Conservation (phyloP, 2,888 invertebrate genomes). For the Neocrepidodera transversa region DNA sequence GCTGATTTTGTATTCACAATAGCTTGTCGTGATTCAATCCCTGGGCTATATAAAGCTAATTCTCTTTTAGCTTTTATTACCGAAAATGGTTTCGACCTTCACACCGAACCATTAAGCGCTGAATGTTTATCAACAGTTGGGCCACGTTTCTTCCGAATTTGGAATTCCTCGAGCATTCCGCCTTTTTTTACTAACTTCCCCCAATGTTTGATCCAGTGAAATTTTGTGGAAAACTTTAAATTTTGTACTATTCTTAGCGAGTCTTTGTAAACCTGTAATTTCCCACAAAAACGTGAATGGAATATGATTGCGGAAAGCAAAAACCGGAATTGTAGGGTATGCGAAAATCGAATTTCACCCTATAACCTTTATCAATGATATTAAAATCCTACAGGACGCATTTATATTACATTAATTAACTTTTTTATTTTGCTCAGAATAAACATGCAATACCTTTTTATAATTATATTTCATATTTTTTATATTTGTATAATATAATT, state of each 20-base stretch:
- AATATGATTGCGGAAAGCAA: constrained; percentile 9
- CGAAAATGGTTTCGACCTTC: constrained; percentile 7
- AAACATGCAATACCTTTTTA: no score
- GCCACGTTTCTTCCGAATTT: constrained; percentile 21
- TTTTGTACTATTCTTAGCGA: constrained; percentile 29
- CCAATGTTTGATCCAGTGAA: constrained; percentile 33
- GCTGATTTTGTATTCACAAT: no score
- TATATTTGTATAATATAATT: no score
- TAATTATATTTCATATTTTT: no score
- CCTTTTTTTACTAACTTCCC: constrained; percentile 25
- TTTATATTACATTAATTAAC: no score
- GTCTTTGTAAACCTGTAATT: constrained; percentile 34
- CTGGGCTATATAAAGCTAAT: background rate
- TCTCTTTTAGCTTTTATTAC: background rate
- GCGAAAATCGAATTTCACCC: background rate
- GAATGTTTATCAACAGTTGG: constrained; percentile 27
- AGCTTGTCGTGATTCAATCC: no score
- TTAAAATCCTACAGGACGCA: background rate
- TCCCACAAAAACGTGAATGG: constrained; percentile 24
- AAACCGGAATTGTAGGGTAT: background rate
- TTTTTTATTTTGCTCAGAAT: no score
- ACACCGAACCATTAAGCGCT: background rate
- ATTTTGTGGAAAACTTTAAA: constrained; percentile 34
- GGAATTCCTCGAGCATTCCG: constrained; percentile 22
- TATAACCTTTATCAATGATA: background rate